phyloP scores from a whole-genome alignment of 1,140 invertebrate species.

The Telenomus remus region DNA sequence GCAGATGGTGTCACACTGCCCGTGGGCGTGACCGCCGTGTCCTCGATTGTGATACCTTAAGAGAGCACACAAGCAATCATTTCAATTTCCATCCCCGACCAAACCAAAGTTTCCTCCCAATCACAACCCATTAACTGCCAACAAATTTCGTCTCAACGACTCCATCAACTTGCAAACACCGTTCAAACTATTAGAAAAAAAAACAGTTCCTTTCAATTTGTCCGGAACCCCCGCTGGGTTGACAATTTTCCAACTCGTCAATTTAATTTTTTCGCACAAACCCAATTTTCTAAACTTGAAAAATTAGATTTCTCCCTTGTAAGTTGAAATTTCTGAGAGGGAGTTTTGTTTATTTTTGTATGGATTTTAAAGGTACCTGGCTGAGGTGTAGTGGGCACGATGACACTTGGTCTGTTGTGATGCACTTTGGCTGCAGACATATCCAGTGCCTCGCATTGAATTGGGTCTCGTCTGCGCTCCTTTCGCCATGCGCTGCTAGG shows the following conservation, averaged over 20 bases:
- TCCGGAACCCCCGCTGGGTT: no score
- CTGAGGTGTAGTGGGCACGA: slow-evolving; percentile 71
- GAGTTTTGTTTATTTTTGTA: no score
- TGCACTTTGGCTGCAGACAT: slow-evolving; percentile 70
- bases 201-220: no score
- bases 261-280: no score
- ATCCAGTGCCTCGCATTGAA: slow-evolving; percentile 73
- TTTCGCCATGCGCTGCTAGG: slow-evolving; percentile 73
- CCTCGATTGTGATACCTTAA: slow-evolving; percentile 71
- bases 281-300: no score
- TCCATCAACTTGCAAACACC: background rate
- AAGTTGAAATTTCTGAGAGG: no score
- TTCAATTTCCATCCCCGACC: slow-evolving; percentile 26
- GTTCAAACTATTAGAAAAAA: no score
- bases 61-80: slow-evolving; percentile 30
- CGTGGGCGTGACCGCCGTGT: slow-evolving; percentile 69
- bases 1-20: slow-evolving; percentile 67
- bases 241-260: no score
- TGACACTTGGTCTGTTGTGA: slow-evolving; percentile 72
- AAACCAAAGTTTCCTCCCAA: slow-evolving; percentile 22
- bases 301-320: no score
- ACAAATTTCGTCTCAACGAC: background rate
- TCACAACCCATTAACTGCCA: slow-evolving; percentile 23
- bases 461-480: slow-evolving; percentile 73
- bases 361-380: no score